These are phyloP conservation scores for Andrena bicolor DNA, from an alignment of 2,888 invertebrate genomes.

Conservation along the genomic window DNA sequence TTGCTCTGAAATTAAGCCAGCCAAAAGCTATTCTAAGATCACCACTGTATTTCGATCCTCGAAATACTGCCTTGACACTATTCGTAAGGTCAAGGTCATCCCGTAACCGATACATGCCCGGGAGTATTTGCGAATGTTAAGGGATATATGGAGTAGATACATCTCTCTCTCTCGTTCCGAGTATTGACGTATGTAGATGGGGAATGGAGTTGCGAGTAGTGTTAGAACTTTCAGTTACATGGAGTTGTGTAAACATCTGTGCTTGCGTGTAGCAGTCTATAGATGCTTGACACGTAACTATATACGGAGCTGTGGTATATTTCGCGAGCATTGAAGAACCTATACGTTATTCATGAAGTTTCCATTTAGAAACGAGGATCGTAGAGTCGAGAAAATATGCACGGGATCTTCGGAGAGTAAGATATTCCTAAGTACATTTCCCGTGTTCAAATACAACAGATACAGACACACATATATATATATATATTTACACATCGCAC, in stretches of 20 bases:
- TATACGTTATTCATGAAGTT: constrained; percentile 1
- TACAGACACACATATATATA: too few relatives aligned
- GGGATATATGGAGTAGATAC: constrained; percentile 1
- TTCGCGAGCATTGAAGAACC: constrained; percentile 44
- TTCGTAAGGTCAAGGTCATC: constrained; percentile 42
- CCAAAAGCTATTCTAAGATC: constrained; percentile 10
- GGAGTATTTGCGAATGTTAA: neutral
- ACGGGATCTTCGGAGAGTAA: constrained; percentile 47
- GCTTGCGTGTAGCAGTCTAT: neutral
- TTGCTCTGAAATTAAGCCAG: constrained; percentile 44
- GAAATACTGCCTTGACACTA: constrained; percentile 28
- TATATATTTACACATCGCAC: constrained; percentile 21
- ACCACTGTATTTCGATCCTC: neutral
- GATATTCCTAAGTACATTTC: constrained; percentile 20
- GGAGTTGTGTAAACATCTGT: neutral
- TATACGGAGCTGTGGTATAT: neutral
- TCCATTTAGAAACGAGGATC: constrained; percentile 1
- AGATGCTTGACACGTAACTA: neutral
- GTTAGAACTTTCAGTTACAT: neutral
- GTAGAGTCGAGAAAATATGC: constrained; percentile 23
- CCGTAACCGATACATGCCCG: constrained; percentile 5
- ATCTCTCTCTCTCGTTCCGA: constrained; percentile 4
- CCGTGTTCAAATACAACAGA: constrained; percentile 17
- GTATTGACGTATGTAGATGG: constrained; percentile 9
- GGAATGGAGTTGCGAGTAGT: constrained; percentile 1